Conservation (phyloP, 2,797 vertebrate genomes). For the Fratercula arctica region DNA sequence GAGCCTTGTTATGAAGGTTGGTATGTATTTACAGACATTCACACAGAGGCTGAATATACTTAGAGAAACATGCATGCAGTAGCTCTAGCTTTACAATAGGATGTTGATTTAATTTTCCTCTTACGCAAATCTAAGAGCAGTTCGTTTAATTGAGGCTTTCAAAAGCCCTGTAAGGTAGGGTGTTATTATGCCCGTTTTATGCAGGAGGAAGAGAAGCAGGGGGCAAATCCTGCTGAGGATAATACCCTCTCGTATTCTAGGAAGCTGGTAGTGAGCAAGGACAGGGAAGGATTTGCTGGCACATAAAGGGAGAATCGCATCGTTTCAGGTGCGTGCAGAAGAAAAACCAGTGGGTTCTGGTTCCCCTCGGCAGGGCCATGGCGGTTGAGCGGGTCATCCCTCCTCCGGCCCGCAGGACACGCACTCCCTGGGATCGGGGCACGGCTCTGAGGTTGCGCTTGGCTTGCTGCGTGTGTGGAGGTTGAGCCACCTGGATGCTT, state of each 20-base stretch:
- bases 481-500: not conserved
- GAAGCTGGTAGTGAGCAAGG: not conserved
- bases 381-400: fast-evolving
- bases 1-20: not conserved
- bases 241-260: not conserved
- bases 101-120: conserved; percentile 51
- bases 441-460: not conserved
- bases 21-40: not conserved
- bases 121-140: conserved; percentile 16
- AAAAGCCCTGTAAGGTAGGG: not conserved
- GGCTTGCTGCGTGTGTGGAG: not conserved
- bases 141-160: conserved; percentile 54
- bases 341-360: not conserved
- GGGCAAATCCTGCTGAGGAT: not conserved
- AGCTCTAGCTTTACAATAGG: not conserved
- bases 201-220: conserved; percentile 18
- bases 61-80: not conserved
- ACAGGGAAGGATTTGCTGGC: not conserved
- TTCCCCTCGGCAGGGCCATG: fast-evolving
- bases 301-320: not conserved
- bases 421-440: not conserved
- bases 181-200: not conserved
- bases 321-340: not conserved
- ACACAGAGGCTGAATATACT: not conserved
- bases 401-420: not conserved